Base-by-base conservation (phyloP, 2,113 vertebrate genomes). In the Cnemophilus loriae region DNA sequence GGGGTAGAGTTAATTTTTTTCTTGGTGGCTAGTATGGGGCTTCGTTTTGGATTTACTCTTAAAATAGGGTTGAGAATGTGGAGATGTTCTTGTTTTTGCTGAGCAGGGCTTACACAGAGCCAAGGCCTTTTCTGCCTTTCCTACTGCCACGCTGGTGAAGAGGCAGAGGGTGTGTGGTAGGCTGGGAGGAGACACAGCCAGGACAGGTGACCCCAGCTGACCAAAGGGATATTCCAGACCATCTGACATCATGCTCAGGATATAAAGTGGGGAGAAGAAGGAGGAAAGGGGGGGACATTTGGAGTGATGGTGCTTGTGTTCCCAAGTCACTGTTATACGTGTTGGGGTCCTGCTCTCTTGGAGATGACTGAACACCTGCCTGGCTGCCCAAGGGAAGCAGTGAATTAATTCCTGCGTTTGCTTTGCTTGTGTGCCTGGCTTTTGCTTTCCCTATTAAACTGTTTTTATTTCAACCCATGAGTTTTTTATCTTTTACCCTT, bases 291-390 rank as follows among this genome's bases (percentile, higher is more conserved):
- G 46, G 5, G 7, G 4, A 23, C 5, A 8, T 70, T 33, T 49
- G 32, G 32, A 42, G 42, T 14, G 26, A 28, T 17, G 49, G 32
- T 1, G 7, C 63, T 90, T 77, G 35, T 56, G 49, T 49, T 49
- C 79, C 27, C 49, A 77, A 27, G 27, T 84, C 26, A 37, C 47
- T 1, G 1, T 37, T 19, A 42, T 0, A 27, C 0, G 0, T 55
- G 15, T 1, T 56, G 6, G 15, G 5, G 10, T 13, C 35, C 3
- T 69, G 32, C 30, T 9, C 0, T 69, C 30, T 42, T 63, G 42
- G 18, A 37, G 22, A 33, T 63, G 35, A 13, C n/a, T 53, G 53
- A 82, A 32, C 53, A 60, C 7, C 39, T 53, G 39, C 30, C 41
- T 37, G 21, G 5, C 47, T 15, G 8, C 35, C n/a, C n/a, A n/a